Evolutionary conservation across 2,888 invertebrate species (phyloP).

Genomic region (Acrocyrtus sp.): DNA sequence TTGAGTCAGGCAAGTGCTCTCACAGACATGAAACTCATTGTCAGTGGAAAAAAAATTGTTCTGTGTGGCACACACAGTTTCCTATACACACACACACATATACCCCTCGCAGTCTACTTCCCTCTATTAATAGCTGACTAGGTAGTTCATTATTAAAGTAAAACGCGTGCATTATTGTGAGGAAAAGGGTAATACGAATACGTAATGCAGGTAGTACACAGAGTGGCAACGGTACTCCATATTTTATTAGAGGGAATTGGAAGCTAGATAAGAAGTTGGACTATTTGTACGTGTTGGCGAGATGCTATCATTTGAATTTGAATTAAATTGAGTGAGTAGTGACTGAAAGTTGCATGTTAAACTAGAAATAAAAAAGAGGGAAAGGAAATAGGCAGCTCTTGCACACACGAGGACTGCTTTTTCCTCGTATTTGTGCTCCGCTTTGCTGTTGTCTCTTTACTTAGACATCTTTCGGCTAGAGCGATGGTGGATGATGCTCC

Average conservation of each 20-base stretch:
- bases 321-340: constrained; percentile 25
- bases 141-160: too few relatives aligned
- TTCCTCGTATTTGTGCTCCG: too few relatives aligned
- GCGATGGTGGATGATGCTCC: too few relatives aligned
- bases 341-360: constrained; percentile 36
- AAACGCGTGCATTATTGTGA: too few relatives aligned
- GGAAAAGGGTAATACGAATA: too few relatives aligned
- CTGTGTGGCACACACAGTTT: not conserved
- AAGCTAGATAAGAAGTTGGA: constrained; percentile 10
- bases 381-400: constrained; percentile 32
- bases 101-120: too few relatives aligned
- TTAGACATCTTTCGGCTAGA: too few relatives aligned
- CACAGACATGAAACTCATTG: too few relatives aligned
- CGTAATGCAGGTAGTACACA: too few relatives aligned
- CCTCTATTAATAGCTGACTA: too few relatives aligned
- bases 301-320: constrained; percentile 25
- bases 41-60: not conserved
- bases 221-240: too few relatives aligned
- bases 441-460: too few relatives aligned
- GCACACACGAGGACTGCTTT: not conserved
- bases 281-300: constrained; percentile 3
- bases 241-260: constrained; percentile 18
- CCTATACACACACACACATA: not conserved
- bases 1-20: constrained; percentile 34
- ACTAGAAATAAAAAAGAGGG: constrained; percentile 12